Base-by-base conservation (phyloP, 1,140 invertebrate genomes). In the Formica selysi region DNA sequence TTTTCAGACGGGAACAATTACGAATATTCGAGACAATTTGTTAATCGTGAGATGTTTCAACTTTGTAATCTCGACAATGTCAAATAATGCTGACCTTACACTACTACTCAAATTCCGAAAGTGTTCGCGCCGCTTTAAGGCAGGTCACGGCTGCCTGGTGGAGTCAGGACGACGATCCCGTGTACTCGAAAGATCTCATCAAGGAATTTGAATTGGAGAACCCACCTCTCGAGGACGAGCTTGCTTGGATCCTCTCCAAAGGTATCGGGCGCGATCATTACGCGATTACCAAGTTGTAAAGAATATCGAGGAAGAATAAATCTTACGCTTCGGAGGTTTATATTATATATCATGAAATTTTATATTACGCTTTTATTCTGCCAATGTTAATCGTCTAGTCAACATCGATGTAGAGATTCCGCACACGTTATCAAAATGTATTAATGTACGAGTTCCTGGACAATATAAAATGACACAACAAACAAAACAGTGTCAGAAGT, bases 161-260 rank as follows among this genome's bases (percentile, higher is more conserved):
- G 95, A 89, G 79, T 26, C 87, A 87, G 81, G 96, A 96, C 93
- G 96, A 96, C 74, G 96, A 96, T 93, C 96, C 96, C 88, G 96
- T 97, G 89, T 97, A 98, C 94, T 96, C 97, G 38, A 95, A 97
- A 91, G 97, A 98, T 93, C 96, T 98, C 91, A 98, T 98, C 94
- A 98, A 98, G 95, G 98, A 98, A 93, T 98, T 98, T 94, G 97
- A 98, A 88, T 95, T 96, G 59, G 96, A 97, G 91, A 97, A 97
- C 87, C 96, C 97, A 70, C 96, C 96, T 38, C 97, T 97, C 96
- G 97, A 97, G 93, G 96, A 96, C 90, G 96, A 97, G 94, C 96
- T 98, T 84, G 96, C 96, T 80, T 96, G 97, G 93, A 95, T 96
- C 88, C 95, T 98, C 26, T 96, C 97, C 90, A 96, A 96, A 98